These are phyloP conservation scores for Microtus ochrogaster DNA, from an alignment of 2,113 vertebrate genomes.

Conservation along the genomic window DNA sequence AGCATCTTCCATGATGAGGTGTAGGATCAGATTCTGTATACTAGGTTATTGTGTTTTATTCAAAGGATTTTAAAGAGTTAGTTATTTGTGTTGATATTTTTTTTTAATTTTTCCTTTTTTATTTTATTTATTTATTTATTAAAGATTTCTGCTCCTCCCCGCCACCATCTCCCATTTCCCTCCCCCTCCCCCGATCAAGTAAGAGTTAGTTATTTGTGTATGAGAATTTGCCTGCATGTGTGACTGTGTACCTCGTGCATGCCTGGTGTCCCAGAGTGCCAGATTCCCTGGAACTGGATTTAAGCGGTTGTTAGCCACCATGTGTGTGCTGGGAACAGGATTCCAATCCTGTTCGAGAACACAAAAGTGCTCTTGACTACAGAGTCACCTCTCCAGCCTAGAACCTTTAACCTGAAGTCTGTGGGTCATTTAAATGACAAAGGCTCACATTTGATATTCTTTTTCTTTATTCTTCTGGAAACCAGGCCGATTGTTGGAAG, in stretches of 20 bases:
- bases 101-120: no score
- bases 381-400: neutral
- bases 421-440: neutral
- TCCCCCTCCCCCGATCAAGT: no score
- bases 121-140: no score
- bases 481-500: neutral
- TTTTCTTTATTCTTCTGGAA: constrained; percentile 36
- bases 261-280: neutral
- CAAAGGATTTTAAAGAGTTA: neutral
- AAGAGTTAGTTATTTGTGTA: neutral
- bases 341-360: neutral
- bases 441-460: neutral
- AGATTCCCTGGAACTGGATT: neutral
- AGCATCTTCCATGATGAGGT: no score
- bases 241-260: neutral
- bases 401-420: constrained; percentile 5
- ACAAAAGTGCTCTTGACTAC: neutral
- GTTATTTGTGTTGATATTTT: no score
- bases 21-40: neutral
- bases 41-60: neutral
- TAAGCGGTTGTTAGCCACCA: neutral
- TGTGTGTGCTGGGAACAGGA: neutral
- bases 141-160: no score
- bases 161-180: no score
- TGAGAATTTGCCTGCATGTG: neutral